Conservation (phyloP, 2,113 vertebrate species). For the Colaptes auratus region DNA sequence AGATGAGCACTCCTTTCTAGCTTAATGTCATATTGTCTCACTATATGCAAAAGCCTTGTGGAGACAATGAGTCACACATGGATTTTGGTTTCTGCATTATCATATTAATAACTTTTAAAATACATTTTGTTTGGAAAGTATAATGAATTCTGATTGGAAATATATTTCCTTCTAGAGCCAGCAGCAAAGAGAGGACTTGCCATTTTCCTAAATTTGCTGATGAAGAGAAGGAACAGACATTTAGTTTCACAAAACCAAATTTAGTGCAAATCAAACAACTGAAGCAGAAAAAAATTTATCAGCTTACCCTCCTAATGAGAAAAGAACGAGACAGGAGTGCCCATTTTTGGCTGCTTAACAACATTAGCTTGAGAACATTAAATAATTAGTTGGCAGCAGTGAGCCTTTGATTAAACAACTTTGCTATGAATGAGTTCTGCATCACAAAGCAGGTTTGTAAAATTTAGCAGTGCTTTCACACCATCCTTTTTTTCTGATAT, state of each 20-base stretch:
- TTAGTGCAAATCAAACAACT: conserved; percentile 32
- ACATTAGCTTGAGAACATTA: conserved; percentile 27
- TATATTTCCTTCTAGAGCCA: neutral
- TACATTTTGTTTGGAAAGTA: neutral
- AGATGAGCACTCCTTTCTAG: too few relatives aligned
- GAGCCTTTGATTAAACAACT: conserved; percentile 16
- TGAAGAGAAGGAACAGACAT: neutral
- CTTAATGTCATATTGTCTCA: too few relatives aligned
- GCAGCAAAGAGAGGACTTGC: neutral
- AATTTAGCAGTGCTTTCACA: neutral
- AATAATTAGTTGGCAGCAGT: conserved; percentile 16
- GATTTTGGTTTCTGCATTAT: neutral
- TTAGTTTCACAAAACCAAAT: neutral
- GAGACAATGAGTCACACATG: neutral
- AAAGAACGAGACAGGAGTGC: neutral
- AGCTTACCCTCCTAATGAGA: neutral
- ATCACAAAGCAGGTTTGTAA: conserved; percentile 37
- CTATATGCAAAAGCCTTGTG: neutral
- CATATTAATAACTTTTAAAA: neutral
- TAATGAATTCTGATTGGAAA: neutral
- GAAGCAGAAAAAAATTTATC: conserved; percentile 42
- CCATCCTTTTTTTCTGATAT: neutral
- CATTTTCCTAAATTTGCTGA: neutral
- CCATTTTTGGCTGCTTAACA: conserved; percentile 10
- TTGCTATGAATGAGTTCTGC: conserved; percentile 23